Percentiles rank a stretch among this genome's conserved stretches.
Conservation (phyloP, 2,888 invertebrate genomes). For the Lepetodrilus schrolli region DNA sequence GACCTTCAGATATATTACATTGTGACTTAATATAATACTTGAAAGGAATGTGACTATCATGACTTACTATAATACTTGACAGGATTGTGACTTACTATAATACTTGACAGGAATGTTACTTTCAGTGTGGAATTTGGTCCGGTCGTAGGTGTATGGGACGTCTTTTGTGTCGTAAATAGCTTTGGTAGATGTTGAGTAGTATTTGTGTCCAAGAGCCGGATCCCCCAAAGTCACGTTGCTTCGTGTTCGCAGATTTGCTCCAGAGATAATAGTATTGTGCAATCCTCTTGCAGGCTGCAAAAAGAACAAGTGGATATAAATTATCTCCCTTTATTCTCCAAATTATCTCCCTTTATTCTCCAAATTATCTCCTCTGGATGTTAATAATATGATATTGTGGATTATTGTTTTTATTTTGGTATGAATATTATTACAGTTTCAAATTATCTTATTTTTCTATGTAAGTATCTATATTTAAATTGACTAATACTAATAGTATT, state of each 20-base stretch:
- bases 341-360: too few relatives aligned
- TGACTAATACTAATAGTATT: too few relatives aligned
- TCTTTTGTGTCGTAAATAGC: conserved; percentile 54
- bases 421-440: too few relatives aligned
- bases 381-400: too few relatives aligned
- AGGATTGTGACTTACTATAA: conserved; percentile 55
- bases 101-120: conserved; percentile 68
- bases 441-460: too few relatives aligned
- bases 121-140: conserved; percentile 51
- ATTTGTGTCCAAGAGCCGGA: conserved; percentile 52
- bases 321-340: too few relatives aligned
- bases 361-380: too few relatives aligned
- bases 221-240: conserved; percentile 71
- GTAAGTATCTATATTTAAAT: too few relatives aligned
- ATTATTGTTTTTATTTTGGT: too few relatives aligned
- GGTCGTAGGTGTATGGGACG: conserved; percentile 60
- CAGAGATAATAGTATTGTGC: conserved; percentile 62
- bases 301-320: too few relatives aligned
- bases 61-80: neutral
- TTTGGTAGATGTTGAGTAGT: conserved; percentile 64
- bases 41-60: neutral
- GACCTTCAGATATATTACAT: neutral
- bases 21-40: neutral
- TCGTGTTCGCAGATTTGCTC: conserved; percentile 64
- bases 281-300: conserved; percentile 58